phyloP scores from a whole-genome alignment of 2,797 vertebrate genomes.

The Xerus rutilus region DNA sequence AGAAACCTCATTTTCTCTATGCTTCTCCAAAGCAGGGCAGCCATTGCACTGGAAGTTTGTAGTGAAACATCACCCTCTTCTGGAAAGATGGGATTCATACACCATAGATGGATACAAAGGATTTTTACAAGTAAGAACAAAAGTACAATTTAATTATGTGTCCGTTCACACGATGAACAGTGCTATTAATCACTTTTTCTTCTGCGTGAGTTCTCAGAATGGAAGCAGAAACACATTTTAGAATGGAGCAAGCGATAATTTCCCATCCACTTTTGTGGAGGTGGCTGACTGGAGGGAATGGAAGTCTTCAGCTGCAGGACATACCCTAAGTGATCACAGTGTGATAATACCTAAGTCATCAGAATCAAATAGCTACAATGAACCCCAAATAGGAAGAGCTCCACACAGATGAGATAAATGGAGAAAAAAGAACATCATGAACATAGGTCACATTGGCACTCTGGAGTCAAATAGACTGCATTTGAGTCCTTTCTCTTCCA shows the following conservation, averaged over 20 bases:
- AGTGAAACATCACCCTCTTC: constrained; percentile 73
- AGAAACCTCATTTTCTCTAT: constrained; percentile 15
- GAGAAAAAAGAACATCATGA: not conserved
- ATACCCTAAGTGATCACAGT: not conserved
- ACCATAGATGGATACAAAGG: not conserved
- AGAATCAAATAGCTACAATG: not conserved
- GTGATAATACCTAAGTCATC: not conserved
- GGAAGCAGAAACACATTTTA: not conserved
- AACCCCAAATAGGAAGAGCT: not conserved
- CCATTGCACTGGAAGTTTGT: not conserved
- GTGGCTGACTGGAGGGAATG: not conserved
- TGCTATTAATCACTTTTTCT: not conserved
- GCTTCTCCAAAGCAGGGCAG: not conserved
- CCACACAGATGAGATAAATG: not conserved
- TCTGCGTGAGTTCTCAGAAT: not conserved
- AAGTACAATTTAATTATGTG: not conserved
- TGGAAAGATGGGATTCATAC: not conserved
- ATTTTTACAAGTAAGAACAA: constrained; percentile 21
- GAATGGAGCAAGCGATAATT: not conserved
- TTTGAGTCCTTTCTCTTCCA: not conserved
- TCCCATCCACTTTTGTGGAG: not conserved
- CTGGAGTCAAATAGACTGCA: not conserved
- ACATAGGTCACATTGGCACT: not conserved
- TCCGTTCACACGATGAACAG: not conserved
- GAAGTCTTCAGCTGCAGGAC: not conserved